Conservation (phyloP, 1,140 invertebrate genomes). For the Drosophila serrata region DNA sequence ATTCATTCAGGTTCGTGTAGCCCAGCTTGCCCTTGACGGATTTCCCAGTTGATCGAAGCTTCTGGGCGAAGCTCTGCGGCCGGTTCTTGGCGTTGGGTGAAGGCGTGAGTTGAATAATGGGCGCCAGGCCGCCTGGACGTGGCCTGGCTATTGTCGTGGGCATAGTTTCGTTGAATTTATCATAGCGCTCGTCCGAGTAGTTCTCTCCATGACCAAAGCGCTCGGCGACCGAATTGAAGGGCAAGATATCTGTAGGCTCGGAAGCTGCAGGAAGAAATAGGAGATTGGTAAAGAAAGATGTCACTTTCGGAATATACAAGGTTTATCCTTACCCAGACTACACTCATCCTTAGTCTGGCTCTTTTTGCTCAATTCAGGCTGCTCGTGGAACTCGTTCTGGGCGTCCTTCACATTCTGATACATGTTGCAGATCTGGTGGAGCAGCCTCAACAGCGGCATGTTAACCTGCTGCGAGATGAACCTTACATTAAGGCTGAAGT, state of each 20-base stretch:
- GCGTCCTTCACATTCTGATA: constrained; percentile 98
- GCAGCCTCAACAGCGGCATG: constrained; percentile 96
- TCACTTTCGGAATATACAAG: neutral
- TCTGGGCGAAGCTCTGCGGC: constrained; percentile 95
- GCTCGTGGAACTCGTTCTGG: constrained; percentile 93
- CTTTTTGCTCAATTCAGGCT: constrained; percentile 86
- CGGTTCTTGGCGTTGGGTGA: constrained; percentile 89
- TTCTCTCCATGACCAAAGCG: constrained; percentile 75
- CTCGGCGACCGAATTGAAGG: constrained; percentile 78
- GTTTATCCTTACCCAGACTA: constrained; percentile 76
- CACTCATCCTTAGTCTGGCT: constrained; percentile 82
- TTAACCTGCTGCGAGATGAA: constrained; percentile 96
- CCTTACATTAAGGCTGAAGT: constrained; percentile 94
- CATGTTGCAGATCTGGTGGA: constrained; percentile 99
- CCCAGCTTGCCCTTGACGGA: constrained; percentile 90
- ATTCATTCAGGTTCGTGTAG: constrained; percentile 86
- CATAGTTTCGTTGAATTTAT: constrained; percentile 85
- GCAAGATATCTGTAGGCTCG: constrained; percentile 88
- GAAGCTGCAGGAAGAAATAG: constrained; percentile 85
- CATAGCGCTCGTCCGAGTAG: constrained; percentile 83
- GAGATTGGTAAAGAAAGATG: neutral
- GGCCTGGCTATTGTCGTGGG: constrained; percentile 57
- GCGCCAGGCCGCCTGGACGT: constrained; percentile 66
- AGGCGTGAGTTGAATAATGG: constrained; percentile 86
- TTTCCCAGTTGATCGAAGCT: constrained; percentile 93